Base-by-base conservation (phyloP, 2,797 vertebrate genomes). In the Phalanger gymnotis region DNA sequence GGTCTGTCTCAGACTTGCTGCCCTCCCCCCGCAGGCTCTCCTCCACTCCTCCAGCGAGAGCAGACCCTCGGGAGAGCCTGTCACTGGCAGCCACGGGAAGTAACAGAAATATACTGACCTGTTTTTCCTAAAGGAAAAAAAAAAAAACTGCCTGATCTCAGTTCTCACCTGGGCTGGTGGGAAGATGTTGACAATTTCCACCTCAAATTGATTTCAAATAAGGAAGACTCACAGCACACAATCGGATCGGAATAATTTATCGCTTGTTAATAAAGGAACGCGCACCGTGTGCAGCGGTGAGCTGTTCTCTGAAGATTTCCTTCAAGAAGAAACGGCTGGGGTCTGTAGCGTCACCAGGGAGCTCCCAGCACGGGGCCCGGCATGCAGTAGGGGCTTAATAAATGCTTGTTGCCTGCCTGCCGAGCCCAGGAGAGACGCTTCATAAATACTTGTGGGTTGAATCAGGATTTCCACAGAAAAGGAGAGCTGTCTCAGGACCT, bases 211-310 rank as follows among this genome's bases (percentile, higher is more conserved):
- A 97, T 93, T 94, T 96, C 95, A 96, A 97, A 97, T 97, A 97
- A 97, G 96, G 95, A 94, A 96, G 95, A 98, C 89, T 96, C 97
- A 97, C 97, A 97, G 97, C 97, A 94, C 52, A 94, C 95, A 94
- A 97, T 97, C 95, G 95, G 97, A 97, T 95, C 95, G 96, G 96
- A 97, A 97, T 98, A 97, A 98, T 97, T 97, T 98, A 97, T 97
- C 96, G 96, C 97, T 96, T 30, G n/a, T 98, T 97, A 98, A 97
- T 97, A 98, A 98, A 97, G 96, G 95, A 97, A 93, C 97, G 95
- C 93, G 97, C 96, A 96, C 95, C 95, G 4, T 34, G 13, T 34
- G 58, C 31, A 28, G 58, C 31, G 12, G 58, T 0, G 31, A 1
- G 3, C 31, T 61, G 12, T 34, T 31, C 58, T 34, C 31, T 34